Base-by-base conservation (phyloP, 1,140 invertebrate species). In the Leucophenga varia region DNA sequence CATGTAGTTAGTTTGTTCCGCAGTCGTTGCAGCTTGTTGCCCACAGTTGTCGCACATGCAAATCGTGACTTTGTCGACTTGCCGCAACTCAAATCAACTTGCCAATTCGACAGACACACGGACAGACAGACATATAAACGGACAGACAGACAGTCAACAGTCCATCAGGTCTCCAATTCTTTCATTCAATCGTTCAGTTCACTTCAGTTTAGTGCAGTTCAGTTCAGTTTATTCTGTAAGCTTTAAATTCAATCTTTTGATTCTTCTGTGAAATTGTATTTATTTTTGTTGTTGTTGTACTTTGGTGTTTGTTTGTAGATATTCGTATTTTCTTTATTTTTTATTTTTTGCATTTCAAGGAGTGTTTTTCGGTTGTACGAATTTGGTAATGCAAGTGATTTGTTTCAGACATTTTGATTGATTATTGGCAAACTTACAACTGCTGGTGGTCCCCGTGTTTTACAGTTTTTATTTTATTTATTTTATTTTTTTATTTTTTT, bases 321-420 rank as follows among this genome's bases (percentile, higher is more conserved):
- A n/a, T n/a, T n/a, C n/a, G n/a, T n/a, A n/a, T n/a, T n/a, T n/a
- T n/a, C n/a, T n/a, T n/a, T n/a, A n/a, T n/a, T n/a, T n/a, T n/a
- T n/a, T n/a, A n/a, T n/a, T n/a, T n/a, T n/a, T n/a, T n/a, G n/a
- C n/a, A n/a, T 25, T 25, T 25, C 22, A 10, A 10, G 22, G 22
- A 25, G 22, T 25, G 22, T 25, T 25, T 25, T 25, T 10, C 22
- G 16, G 21, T 19, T 18, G 47, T 17, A 31, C 36, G 35, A 43
- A 51, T 38, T 55, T 55, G 39, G 49, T 51, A 22, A 38, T 48
- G 49, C 57, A 57, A 65, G 61, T 70, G 65, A 70, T 70, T 70
- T 70, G 65, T 64, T 70, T 58, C 54, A 63, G 67, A 70, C 65
- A 64, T 65, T 70, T 70, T 70, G 65, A 70, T 70, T 70, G 67